phyloP scores from a whole-genome alignment of 1,140 invertebrate genomes.

The Lordiphosa collinella region DNA sequence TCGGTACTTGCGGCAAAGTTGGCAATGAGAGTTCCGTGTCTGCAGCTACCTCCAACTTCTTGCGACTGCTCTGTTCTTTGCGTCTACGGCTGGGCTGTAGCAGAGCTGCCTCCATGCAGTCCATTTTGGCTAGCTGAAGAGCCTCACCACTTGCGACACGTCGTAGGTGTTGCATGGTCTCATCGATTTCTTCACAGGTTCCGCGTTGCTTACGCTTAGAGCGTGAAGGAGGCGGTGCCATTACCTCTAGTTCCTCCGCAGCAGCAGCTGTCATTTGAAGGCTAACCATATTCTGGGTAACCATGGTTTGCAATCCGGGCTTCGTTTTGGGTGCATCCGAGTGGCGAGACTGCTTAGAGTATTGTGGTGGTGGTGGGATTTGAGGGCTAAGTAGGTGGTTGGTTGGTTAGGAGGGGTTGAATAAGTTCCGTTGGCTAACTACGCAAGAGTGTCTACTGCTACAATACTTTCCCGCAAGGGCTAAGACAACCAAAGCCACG shows the following conservation, averaged over 20 bases:
- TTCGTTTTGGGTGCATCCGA: not conserved
- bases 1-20: conserved; percentile 21
- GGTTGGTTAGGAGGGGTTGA: not conserved
- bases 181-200: conserved; percentile 33
- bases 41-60: conserved; percentile 16
- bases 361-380: not conserved
- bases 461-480: conserved; percentile 4
- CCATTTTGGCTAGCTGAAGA: conserved; percentile 35
- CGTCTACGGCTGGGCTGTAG: conserved; percentile 24
- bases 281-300: conserved; percentile 26
- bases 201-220: conserved; percentile 20
- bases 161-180: conserved; percentile 22
- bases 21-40: conserved; percentile 15
- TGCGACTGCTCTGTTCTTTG: not conserved
- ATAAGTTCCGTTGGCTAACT: conserved; percentile 1
- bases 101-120: conserved; percentile 37
- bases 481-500: conserved; percentile 53
- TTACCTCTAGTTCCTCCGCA: conserved; percentile 2
- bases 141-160: conserved; percentile 6
- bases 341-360: not conserved
- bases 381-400: not conserved
- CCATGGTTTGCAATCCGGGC: not conserved
- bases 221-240: conserved; percentile 4
- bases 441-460: conserved; percentile 22
- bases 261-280: conserved; percentile 7